Conservation (phyloP, 1,140 invertebrate genomes). For the Spodoptera litura region DNA sequence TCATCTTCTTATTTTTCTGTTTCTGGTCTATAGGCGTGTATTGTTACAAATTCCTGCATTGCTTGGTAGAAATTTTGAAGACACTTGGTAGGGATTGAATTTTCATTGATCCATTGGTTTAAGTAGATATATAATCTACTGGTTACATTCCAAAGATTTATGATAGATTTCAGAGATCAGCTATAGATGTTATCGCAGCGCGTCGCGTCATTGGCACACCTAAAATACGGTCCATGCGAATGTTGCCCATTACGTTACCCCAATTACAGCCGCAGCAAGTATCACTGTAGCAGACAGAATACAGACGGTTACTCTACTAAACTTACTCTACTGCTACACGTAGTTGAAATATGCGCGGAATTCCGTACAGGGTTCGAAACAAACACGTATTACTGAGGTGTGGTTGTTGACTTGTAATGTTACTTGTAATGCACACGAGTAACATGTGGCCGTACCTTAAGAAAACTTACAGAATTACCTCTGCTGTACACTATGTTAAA, state of each 20-base stretch:
- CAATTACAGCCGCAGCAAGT: conserved; percentile 8
- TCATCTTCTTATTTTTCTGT: no score
- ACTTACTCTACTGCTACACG: not conserved
- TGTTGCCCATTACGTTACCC: not conserved
- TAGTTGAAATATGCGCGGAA: conserved; percentile 19
- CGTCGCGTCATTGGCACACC: not conserved
- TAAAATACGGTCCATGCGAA: not conserved
- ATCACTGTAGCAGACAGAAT: not conserved
- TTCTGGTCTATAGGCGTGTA: no score
- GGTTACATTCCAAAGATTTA: no score
- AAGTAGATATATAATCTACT: no score
- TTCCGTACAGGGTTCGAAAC: not conserved
- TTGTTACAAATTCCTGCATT: no score
- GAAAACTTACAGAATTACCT: no score
- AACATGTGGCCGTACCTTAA: not conserved
- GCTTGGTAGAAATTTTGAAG: no score
- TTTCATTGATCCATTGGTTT: no score
- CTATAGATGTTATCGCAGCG: no score
- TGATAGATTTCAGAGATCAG: no score
- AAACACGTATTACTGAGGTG: conserved; percentile 16
- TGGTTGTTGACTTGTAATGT: conserved; percentile 17
- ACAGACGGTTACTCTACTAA: not conserved
- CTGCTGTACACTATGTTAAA: no score
- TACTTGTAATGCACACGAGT: not conserved
- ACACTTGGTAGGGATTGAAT: no score